phyloP scores from a whole-genome alignment of 2,888 invertebrate species.

The Clivina fossor region DNA sequence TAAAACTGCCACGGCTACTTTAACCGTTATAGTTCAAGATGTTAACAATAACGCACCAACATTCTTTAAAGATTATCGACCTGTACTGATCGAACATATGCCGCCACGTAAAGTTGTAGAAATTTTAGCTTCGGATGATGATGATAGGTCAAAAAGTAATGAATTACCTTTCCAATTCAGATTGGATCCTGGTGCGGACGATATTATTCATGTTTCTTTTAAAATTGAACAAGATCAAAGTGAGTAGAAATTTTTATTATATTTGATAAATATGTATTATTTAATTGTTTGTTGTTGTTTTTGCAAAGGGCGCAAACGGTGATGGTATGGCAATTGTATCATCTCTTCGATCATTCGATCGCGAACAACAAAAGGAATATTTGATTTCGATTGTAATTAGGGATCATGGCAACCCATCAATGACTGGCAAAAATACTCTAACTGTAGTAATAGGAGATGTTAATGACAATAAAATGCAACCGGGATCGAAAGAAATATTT shows the following conservation, averaged over 20 bases:
- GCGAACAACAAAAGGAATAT: conserved; percentile 95
- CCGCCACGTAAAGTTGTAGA: conserved; percentile 90
- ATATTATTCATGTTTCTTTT: conserved; percentile 90
- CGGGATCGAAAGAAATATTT: conserved; percentile 94
- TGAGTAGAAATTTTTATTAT: conserved; percentile 54
- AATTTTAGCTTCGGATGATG: conserved; percentile 90
- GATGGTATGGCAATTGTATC: conserved; percentile 98
- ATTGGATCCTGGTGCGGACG: conserved; percentile 90
- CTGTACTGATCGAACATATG: conserved; percentile 90
- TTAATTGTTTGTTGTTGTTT: neutral
- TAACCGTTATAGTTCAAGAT: conserved; percentile 92
- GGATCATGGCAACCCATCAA: conserved; percentile 94
- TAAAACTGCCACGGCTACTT: conserved; percentile 89
- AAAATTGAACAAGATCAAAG: conserved; percentile 96
- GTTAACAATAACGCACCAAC: conserved; percentile 95
- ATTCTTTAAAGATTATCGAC: conserved; percentile 88
- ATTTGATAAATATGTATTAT: neutral
- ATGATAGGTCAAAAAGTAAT: conserved; percentile 90
- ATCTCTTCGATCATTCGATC: conserved; percentile 88
- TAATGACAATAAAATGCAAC: conserved; percentile 98
- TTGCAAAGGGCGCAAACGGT: conserved; percentile 88
- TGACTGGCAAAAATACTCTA: conserved; percentile 94
- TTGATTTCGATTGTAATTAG: conserved; percentile 96
- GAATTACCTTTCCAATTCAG: conserved; percentile 96
- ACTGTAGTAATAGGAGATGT: conserved; percentile 97